phyloP scores from a whole-genome alignment of 2,797 vertebrate genomes.

The Oreochromis mossambicus region DNA sequence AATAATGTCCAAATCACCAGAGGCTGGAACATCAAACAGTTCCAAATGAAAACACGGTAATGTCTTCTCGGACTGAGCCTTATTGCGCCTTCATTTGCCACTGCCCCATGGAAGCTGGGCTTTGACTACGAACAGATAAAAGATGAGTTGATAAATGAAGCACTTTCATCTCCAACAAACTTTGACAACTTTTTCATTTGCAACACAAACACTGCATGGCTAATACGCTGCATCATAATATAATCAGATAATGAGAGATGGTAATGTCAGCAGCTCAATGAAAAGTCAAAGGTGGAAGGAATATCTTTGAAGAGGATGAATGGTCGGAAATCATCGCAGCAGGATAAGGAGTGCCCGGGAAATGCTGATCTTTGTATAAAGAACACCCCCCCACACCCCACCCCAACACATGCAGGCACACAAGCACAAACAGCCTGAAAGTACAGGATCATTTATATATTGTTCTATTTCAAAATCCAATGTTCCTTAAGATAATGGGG shows the following conservation, averaged over 20 bases:
- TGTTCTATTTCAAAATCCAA: slow-evolving; percentile 65
- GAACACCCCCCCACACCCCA: not conserved
- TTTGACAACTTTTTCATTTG: slow-evolving; percentile 55
- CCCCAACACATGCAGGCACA: not conserved
- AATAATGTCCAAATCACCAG: slow-evolving; percentile 76
- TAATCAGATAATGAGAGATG: slow-evolving; percentile 40
- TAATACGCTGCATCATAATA: slow-evolving; percentile 36
- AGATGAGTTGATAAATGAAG: slow-evolving; percentile 62
- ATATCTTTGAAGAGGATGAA: slow-evolving; percentile 42
- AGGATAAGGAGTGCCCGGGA: slow-evolving; percentile 14
- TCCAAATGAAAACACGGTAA: slow-evolving; percentile 63
- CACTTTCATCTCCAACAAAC: slow-evolving; percentile 65
- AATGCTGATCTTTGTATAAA: slow-evolving; percentile 20
- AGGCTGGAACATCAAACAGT: slow-evolving; percentile 72
- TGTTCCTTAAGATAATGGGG: slow-evolving; percentile 70
- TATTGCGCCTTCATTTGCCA: slow-evolving; percentile 60
- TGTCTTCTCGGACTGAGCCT: slow-evolving; percentile 62
- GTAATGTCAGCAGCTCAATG: slow-evolving; percentile 29
- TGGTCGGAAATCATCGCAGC: slow-evolving; percentile 26
- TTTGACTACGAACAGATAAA: slow-evolving; percentile 53
- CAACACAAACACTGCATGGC: slow-evolving; percentile 38
- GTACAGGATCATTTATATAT: slow-evolving; percentile 48
- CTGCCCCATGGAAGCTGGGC: slow-evolving; percentile 46
- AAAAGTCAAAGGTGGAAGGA: slow-evolving; percentile 38
- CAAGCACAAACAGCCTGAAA: not conserved